phyloP scores from a whole-genome alignment of 1,140 invertebrate species.

The Hycleus cichorii region DNA sequence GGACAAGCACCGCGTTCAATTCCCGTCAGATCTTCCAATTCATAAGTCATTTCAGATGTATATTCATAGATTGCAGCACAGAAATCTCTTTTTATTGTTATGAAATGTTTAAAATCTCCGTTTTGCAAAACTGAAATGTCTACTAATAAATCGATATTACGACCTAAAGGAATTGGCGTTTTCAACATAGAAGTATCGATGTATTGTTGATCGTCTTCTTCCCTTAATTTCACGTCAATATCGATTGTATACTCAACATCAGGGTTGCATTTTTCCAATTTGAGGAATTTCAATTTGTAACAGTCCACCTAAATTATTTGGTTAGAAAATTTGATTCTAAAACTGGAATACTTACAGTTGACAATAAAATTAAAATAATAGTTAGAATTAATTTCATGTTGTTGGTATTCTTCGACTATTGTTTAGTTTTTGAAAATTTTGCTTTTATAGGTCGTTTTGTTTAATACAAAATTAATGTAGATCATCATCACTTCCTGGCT shows the following conservation, averaged over 20 bases:
- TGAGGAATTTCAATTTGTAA: neutral
- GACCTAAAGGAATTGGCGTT: slow-evolving; percentile 1
- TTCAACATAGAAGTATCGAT: slow-evolving; percentile 8
- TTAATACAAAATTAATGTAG: no score
- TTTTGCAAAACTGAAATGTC: slow-evolving; percentile 5
- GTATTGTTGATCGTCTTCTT: slow-evolving; percentile 3
- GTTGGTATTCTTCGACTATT: no score
- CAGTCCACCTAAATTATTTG: neutral
- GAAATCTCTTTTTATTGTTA: slow-evolving; percentile 1
- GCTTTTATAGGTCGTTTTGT: no score
- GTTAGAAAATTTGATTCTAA: no score
- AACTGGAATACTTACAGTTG: no score
- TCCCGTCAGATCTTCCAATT: slow-evolving; percentile 8
- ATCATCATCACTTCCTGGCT: no score
- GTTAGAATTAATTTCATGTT: no score
- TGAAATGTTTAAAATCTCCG: slow-evolving; percentile 1
- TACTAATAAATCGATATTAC: slow-evolving; percentile 7
- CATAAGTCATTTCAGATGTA: slow-evolving; percentile 11
- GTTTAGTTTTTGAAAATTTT: no score
- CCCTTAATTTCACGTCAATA: slow-evolving; percentile 7
- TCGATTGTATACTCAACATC: slow-evolving; percentile 10
- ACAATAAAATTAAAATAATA: no score
- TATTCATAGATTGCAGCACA: slow-evolving; percentile 4
- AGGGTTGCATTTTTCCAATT: slow-evolving; percentile 10
- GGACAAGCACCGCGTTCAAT: slow-evolving; percentile 7